These are phyloP conservation scores for Batillaria attramentaria DNA, from an alignment of 1,140 invertebrate species.

Conservation along the genomic window DNA sequence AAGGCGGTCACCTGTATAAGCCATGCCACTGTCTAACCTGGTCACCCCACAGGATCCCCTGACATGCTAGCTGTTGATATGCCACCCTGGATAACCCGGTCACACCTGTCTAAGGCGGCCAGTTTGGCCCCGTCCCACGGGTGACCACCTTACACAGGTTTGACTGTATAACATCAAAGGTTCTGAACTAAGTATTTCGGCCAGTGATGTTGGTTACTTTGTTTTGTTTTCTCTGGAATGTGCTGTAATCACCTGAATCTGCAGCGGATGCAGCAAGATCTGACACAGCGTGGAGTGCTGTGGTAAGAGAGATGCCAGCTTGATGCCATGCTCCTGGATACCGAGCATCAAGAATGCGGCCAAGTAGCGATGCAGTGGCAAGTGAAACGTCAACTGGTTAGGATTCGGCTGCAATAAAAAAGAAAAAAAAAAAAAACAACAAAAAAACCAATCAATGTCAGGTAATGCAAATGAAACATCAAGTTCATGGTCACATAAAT, in stretches of 20 bases:
- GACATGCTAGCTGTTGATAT: no score
- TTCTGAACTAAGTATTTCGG: no score
- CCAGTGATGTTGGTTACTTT: no score
- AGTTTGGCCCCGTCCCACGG: no score
- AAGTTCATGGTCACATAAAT: not conserved
- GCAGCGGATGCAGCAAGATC: conserved; percentile 90
- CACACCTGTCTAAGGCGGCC: no score
- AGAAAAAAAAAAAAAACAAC: not conserved
- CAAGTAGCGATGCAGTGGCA: conserved; percentile 95
- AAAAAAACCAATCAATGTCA: not conserved
- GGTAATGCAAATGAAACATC: not conserved
- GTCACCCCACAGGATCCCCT: no score
- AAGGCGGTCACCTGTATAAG: no score
- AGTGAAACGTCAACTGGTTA: conserved; percentile 93
- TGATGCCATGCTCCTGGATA: conserved; percentile 84
- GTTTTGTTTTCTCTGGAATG: not conserved
- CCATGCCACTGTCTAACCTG: no score
- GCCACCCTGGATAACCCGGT: no score
- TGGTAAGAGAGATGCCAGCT: conserved; percentile 83
- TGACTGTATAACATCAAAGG: no score
- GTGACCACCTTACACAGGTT: no score
- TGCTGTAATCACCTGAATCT: conserved; percentile 84
- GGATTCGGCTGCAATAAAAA: conserved; percentile 78
- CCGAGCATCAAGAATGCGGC: conserved; percentile 93
- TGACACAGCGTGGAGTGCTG: conserved; percentile 82